These are phyloP conservation scores for Lacerta viridis DNA, from an alignment of 2,797 vertebrate genomes.

Conservation along the genomic window DNA sequence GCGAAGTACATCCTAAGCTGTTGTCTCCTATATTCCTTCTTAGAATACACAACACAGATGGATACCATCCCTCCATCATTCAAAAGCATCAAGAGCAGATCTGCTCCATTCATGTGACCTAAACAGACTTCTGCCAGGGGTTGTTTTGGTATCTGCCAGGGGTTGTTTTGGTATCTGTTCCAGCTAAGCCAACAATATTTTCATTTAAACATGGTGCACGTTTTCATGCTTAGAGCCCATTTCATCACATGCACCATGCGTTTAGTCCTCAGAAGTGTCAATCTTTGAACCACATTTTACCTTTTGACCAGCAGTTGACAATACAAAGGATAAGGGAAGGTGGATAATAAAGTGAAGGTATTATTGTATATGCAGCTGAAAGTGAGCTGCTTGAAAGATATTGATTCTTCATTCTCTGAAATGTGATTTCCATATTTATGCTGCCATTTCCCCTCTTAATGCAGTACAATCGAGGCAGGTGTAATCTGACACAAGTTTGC, in stretches of 20 bases:
- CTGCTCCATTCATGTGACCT: rapidly evolving
- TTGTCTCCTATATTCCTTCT: too few relatives aligned
- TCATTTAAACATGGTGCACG: background rate
- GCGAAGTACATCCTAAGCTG: too few relatives aligned
- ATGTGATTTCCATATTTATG: slow-evolving; percentile 39
- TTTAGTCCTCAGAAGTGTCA: background rate
- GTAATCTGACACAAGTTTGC: background rate
- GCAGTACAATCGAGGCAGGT: background rate
- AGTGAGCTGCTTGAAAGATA: background rate
- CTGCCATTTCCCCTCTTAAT: slow-evolving; percentile 6
- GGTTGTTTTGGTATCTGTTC: too few relatives aligned
- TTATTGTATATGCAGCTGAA: background rate
- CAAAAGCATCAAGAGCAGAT: slow-evolving; percentile 54
- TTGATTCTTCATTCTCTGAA: slow-evolving; percentile 40
- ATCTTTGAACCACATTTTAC: background rate
- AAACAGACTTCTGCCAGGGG: background rate
- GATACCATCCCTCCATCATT: slow-evolving; percentile 73
- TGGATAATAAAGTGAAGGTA: too few relatives aligned
- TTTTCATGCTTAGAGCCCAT: background rate
- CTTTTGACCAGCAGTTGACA: too few relatives aligned
- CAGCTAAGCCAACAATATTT: too few relatives aligned
- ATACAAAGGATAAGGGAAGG: too few relatives aligned
- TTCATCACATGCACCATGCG: background rate
- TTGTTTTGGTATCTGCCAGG: background rate
- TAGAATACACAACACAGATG: slow-evolving; percentile 14